Conservation (phyloP, 2,797 vertebrate species). For the Borostomias antarcticus region DNA sequence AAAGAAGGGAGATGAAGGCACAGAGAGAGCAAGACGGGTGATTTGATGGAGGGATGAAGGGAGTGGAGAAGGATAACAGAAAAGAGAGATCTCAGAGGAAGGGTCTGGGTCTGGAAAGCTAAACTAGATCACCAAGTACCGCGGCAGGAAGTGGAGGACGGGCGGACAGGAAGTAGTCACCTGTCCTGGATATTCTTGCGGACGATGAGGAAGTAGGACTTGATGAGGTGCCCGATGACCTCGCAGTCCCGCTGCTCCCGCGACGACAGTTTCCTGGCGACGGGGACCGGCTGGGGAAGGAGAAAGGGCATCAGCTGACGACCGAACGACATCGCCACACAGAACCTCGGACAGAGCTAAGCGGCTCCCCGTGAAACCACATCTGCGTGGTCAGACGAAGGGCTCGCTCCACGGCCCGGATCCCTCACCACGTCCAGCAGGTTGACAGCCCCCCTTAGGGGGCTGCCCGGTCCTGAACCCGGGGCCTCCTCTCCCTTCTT, state of each 20-base stretch:
- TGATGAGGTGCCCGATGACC: constrained; percentile 97
- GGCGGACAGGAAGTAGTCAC: constrained; percentile 59
- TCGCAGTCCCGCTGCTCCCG: constrained; percentile 97
- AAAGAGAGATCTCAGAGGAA: too few relatives aligned
- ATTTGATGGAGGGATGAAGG: constrained; percentile 49
- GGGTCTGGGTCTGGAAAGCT: too few relatives aligned
- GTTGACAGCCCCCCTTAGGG: constrained; percentile 92
- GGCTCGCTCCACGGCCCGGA: too few relatives aligned
- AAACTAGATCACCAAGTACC: too few relatives aligned
- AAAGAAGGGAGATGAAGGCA: neutral
- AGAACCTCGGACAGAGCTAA: neutral
- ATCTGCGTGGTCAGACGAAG: too few relatives aligned
- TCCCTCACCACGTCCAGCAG: constrained; percentile 94
- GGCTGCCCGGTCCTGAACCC: constrained; percentile 85
- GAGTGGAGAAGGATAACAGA: neutral
- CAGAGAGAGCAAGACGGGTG: constrained; percentile 3
- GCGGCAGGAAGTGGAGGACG: constrained; percentile 37
- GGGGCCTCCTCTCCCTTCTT: constrained; percentile 88
- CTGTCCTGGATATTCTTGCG: constrained; percentile 99
- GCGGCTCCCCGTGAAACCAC: neutral
- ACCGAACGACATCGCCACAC: neutral
- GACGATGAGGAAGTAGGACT: constrained; percentile 98
- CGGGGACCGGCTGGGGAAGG: constrained; percentile 87
- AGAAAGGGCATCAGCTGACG: neutral
- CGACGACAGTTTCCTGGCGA: constrained; percentile 94